Conservation (phyloP, 2,113 vertebrate species). For the Hippocampus zosterae region DNA sequence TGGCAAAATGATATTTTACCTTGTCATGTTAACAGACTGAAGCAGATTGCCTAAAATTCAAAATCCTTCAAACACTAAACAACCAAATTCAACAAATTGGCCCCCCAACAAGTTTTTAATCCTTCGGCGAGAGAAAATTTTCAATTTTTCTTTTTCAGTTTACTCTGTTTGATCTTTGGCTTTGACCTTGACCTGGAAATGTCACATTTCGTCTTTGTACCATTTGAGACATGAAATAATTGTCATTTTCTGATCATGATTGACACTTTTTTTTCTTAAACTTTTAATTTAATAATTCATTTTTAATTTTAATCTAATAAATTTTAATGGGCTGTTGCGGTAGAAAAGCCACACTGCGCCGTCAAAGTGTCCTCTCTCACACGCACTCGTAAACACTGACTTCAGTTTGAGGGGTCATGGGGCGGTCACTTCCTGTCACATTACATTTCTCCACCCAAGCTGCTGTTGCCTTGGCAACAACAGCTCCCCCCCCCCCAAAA, state of each 20-base stretch:
- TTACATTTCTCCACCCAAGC: slow-evolving; percentile 14
- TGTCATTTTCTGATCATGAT: neutral
- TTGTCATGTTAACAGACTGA: neutral
- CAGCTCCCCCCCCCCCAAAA: neutral
- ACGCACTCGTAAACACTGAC: slow-evolving; percentile 3
- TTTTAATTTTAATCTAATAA: too few relatives aligned
- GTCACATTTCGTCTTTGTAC: neutral
- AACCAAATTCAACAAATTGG: neutral
- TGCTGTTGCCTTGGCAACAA: slow-evolving; percentile 26
- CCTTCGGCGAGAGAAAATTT: neutral
- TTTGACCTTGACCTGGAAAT: neutral
- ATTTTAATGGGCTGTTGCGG: neutral
- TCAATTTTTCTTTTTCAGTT: too few relatives aligned
- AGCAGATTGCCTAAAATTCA: neutral
- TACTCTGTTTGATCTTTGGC: too few relatives aligned
- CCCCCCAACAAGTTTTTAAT: too few relatives aligned
- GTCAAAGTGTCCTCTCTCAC: neutral
- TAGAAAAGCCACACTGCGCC: neutral
- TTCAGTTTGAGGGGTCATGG: slow-evolving; percentile 27
- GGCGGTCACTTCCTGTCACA: slow-evolving; percentile 41
- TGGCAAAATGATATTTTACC: neutral
- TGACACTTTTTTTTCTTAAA: neutral
- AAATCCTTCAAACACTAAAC: too few relatives aligned
- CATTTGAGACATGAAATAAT: neutral
- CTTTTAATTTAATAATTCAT: too few relatives aligned